A percentile compares a stretch with the other conserved stretches of the same genome.
Evolutionary conservation across 2,888 invertebrate genomes (phyloP).

Genomic region (Caenorhabditis imperialis): DNA sequence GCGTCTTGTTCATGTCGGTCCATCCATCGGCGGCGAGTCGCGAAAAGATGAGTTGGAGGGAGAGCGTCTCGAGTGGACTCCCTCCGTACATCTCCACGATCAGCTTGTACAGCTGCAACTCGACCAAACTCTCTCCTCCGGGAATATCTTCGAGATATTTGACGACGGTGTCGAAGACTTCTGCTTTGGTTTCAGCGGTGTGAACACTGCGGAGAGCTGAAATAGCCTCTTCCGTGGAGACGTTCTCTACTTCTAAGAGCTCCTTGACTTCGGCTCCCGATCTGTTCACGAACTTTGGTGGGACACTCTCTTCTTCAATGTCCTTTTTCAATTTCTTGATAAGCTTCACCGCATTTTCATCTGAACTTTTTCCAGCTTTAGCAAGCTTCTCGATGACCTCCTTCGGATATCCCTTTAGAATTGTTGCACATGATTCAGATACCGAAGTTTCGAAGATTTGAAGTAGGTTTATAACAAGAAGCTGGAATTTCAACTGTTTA

Average conservation of each 20-base stretch:
- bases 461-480: conserved; percentile 8
- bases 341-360: not conserved
- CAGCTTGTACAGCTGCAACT: conserved; percentile 26
- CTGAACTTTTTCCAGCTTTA: conserved; percentile 21
- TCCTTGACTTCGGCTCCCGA: conserved; percentile 17
- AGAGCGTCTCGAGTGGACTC: conserved; percentile 21
- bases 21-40: conserved; percentile 36
- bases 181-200: conserved; percentile 13
- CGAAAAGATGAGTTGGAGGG: conserved; percentile 30
- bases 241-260: not conserved
- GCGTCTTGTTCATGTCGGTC: conserved; percentile 22
- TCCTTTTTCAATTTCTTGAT: not conserved
- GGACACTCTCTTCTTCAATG: conserved; percentile 1
- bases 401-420: conserved; percentile 7
- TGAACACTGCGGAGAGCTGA: conserved; percentile 23
- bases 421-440: conserved; percentile 1
- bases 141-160: conserved; percentile 33
- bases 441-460: conserved; percentile 7
- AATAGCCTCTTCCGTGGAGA: conserved; percentile 8
- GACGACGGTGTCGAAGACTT: conserved; percentile 28
- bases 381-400: conserved; percentile 17
- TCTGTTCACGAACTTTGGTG: conserved; percentile 20
- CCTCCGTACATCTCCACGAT: conserved; percentile 39
- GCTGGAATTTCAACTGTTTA: too few species aligned
- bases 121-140: conserved; percentile 29